Base-by-base conservation (phyloP, 2,113 vertebrate genomes). In the Grammomys surdaster region DNA sequence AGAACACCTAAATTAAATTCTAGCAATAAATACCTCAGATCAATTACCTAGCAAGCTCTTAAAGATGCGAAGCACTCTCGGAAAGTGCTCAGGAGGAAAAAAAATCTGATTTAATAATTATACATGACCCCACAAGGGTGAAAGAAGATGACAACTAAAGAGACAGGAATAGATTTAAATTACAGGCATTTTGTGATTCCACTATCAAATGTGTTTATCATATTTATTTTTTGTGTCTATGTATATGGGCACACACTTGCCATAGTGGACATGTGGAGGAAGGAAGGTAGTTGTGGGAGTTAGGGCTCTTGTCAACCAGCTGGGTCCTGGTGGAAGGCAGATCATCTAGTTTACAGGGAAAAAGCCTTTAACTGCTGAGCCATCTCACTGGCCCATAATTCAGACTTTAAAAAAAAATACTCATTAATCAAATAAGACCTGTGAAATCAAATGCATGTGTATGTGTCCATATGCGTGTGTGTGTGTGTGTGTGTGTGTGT, bases 1-100 rank as follows among this genome's bases (percentile, higher is more conserved):
- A 51, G 77, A 95, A 93, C 43, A 73, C 40, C 70, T 91, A 84
- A 94, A 91, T 93, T 93, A 95, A 91, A 90, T 95, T 96, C 91
- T 85, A 94, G 65, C 86, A 96, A 90, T 89, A 48, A 95, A 63
- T 94, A 60, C 43, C 91, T 87, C 11, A 22, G 70, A 65, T 85
- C 93, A 94, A 69, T 97, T 95, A 96, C 69, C 88, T 81, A 76
- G 76, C 60, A 88, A 96, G 67, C 63, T 91, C 69, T 88, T 88
- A 19, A 63, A 82, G 86, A 67, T 69, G 46, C 19, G n/a, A 69
- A 91, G 73, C 24, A 36, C 58, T 91, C 89, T 78, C 51, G 31
- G 70, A 86, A 89, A 86, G 54, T 56, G 60, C 58, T 90, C 85
- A 86, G 73, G 89, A 91, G 75, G 65, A 58, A 63, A 13, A 13